phyloP scores from a whole-genome alignment of 2,888 invertebrate genomes.

The Drosophila aldrichi region DNA sequence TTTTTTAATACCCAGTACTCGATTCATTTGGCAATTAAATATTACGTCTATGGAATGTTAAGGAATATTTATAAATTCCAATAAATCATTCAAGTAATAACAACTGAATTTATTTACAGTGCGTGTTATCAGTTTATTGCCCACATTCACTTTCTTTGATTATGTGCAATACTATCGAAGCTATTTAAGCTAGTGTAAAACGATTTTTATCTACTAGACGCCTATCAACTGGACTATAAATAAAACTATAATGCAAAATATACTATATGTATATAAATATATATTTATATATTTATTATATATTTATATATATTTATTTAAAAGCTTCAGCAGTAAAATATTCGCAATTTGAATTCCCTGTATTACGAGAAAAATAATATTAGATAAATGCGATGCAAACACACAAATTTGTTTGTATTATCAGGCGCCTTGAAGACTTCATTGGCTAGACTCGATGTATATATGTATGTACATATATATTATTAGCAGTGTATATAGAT shows the following conservation, averaged over 20 bases:
- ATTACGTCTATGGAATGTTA: too few relatives aligned
- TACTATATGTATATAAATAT: too few relatives aligned
- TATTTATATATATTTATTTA: too few relatives aligned
- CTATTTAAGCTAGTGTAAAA: background rate
- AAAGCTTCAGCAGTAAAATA: too few relatives aligned
- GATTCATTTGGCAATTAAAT: background rate
- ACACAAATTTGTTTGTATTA: background rate
- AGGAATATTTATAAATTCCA: background rate
- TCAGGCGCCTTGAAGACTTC: background rate
- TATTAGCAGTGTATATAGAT: slow-evolving; percentile 2
- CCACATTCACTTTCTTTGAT: slow-evolving; percentile 1
- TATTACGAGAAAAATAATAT: background rate
- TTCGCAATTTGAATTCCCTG: background rate
- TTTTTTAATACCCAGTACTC: background rate
- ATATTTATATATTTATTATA: too few relatives aligned
- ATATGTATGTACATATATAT: background rate
- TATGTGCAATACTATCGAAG: background rate
- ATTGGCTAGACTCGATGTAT: background rate
- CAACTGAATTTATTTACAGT: background rate
- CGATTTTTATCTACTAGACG: background rate
- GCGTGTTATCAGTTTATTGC: background rate
- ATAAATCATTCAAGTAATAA: slow-evolving; percentile 1
- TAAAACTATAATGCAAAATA: background rate
- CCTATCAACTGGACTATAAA: background rate
- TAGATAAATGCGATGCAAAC: background rate